Evolutionary conservation across 2,113 vertebrate genomes (phyloP).

Genomic region (Melanocharis versteri): DNA sequence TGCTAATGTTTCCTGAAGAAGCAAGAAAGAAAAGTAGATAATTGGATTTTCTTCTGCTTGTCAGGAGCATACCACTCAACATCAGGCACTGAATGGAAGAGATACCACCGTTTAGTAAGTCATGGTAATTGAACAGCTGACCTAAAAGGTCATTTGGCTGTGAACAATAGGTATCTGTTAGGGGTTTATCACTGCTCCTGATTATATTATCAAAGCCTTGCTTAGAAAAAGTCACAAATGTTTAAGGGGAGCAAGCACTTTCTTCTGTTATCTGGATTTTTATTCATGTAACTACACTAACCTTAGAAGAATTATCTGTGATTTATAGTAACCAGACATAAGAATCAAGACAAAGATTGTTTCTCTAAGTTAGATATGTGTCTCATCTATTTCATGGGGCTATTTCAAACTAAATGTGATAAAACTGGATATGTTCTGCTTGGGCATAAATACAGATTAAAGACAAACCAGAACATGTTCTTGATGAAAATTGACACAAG

Average conservation of each 20-base stretch:
- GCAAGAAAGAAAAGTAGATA: background rate
- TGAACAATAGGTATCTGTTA: conserved; percentile 8
- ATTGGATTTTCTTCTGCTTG: conserved; percentile 7
- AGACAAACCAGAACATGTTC: background rate
- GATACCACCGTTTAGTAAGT: background rate
- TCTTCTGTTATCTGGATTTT: background rate
- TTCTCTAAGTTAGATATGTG: background rate
- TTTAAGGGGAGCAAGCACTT: background rate
- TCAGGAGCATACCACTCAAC: conserved; percentile 1
- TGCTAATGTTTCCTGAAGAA: background rate
- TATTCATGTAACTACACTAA: background rate
- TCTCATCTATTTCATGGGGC: background rate
- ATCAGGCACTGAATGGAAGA: background rate
- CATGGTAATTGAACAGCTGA: conserved; percentile 18
- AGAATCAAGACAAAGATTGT: background rate
- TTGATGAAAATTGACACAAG: background rate
- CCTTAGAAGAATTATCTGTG: background rate
- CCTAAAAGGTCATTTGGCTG: conserved; percentile 9
- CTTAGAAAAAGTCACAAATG: background rate
- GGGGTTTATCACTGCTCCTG: background rate
- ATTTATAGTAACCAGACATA: background rate
- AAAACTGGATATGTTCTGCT: background rate
- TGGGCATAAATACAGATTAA: background rate
- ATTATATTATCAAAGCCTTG: background rate
- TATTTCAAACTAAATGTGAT: background rate